Evolutionary conservation across 2,113 vertebrate species (phyloP).

Genomic region (Suncus etruscus): DNA sequence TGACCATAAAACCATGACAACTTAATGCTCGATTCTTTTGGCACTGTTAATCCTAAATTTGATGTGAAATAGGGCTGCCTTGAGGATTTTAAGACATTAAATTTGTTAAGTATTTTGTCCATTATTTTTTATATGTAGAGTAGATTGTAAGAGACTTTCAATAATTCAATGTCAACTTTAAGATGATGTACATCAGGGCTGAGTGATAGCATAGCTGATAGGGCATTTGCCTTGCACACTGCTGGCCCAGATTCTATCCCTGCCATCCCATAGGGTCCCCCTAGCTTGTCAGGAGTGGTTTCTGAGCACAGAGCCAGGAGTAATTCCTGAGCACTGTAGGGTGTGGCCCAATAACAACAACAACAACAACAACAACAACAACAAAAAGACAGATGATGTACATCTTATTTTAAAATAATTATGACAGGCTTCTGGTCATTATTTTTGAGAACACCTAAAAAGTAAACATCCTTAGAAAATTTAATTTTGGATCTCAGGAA

Average conservation of each 20-base stretch:
- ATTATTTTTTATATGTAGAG: background rate
- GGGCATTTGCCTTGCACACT: too few relatives aligned
- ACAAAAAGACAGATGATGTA: background rate
- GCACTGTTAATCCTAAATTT: constrained; percentile 41
- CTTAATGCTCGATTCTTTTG: constrained; percentile 13
- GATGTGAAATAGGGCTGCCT: constrained; percentile 1
- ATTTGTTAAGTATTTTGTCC: constrained; percentile 36
- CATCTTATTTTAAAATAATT: constrained; percentile 21
- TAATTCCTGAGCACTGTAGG: too few relatives aligned
- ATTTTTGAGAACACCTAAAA: constrained; percentile 23
- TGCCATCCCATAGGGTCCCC: too few relatives aligned
- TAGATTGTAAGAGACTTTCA: background rate
- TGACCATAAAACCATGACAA: constrained; percentile 44
- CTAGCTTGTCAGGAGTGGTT: too few relatives aligned
- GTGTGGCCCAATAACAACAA: too few relatives aligned
- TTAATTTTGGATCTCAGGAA: constrained; percentile 8
- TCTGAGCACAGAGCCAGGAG: too few relatives aligned
- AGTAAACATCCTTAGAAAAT: constrained; percentile 13
- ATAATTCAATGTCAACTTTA: background rate
- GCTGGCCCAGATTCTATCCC: too few relatives aligned
- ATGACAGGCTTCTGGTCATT: background rate
- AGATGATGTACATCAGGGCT: constrained; percentile 22
- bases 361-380: too few relatives aligned
- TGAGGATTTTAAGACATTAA: background rate
- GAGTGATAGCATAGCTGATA: too few relatives aligned